A percentile compares a stretch with the other conserved stretches of the same genome.
Conservation (phyloP, 2,797 vertebrate species). For the Sebastolobus altivelis region DNA sequence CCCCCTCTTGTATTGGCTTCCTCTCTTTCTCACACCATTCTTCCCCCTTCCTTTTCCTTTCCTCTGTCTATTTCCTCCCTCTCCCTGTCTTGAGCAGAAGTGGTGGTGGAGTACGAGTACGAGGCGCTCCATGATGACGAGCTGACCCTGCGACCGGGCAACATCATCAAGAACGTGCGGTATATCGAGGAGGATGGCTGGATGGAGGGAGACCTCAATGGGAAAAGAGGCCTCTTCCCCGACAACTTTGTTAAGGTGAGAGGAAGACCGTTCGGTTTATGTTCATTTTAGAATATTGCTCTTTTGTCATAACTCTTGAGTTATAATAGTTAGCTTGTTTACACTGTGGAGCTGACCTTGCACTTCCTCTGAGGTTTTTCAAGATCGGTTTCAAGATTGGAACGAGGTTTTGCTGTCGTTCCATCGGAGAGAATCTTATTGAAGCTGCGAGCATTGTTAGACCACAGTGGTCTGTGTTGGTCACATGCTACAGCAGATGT, state of each 20-base stretch:
- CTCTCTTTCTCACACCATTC: not conserved
- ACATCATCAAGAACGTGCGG: slow-evolving; percentile 93
- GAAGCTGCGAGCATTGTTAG: not conserved
- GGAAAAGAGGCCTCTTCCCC: slow-evolving; percentile 93
- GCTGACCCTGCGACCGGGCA: slow-evolving; percentile 91
- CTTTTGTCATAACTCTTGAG: not conserved
- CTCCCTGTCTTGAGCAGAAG: slow-evolving; percentile 85
- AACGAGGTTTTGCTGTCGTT: not conserved
- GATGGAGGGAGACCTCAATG: slow-evolving; percentile 95
- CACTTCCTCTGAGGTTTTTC: slow-evolving; percentile 8
- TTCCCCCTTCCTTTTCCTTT: not conserved
- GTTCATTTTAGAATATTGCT: not conserved
- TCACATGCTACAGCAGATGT: not conserved
- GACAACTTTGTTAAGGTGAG: slow-evolving; percentile 99
- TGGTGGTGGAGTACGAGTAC: slow-evolving; percentile 95
- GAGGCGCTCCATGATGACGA: slow-evolving; percentile 95
- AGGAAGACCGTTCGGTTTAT: not conserved
- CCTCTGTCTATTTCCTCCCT: not conserved
- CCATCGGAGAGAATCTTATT: slow-evolving; percentile 8
- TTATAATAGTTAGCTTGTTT: no score
- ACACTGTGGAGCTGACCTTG: not conserved
- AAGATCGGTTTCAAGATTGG: no score
- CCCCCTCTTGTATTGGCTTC: not conserved
- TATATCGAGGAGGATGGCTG: slow-evolving; percentile 95
- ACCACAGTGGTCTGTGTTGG: not conserved